Evolutionary conservation across 2,888 invertebrate species (phyloP), one percentile per base, ranked within the genome.

Genomic region (Encarsia formosa): DNA sequence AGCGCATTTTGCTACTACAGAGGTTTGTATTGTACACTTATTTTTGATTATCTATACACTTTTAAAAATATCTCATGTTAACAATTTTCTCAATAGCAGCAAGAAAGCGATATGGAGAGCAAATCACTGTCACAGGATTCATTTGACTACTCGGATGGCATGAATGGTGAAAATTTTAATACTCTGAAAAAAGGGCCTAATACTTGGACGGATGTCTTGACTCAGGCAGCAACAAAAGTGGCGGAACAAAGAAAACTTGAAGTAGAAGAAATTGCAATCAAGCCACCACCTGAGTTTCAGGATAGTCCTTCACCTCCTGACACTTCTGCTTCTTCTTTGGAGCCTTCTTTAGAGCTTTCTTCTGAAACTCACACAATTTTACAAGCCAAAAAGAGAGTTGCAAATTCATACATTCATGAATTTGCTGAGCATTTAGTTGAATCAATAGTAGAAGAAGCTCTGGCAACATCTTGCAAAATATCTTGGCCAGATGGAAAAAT

Each of bases 281-380:
- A 89, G 67, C 91, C 91, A 56, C 91, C 91, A 15, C 86, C 85
- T 15, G 88, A 91, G 70, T 91, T 91, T 76, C 91, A 90, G 77
- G 88, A 82, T 63, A 78, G 77, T 61, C 79, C 80, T 22, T 75
- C 69, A 43, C 73, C 67, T n/a, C 74, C 67, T 9, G 71, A 73
- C 45, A 54, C 57, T n/a, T 71, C 72, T 4, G 67, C 70, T 16
- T 66, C 68, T n/a, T 72, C 68, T 11, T 64, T 68, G 24, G 66
- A 66, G 16, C 73, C 70, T 19, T n/a, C n/a, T n/a, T n/a, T n/a
- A n/a, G n/a, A n/a, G n/a, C 64, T 72, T 45, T 59, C 64, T 11
- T 60, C 59, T 41, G 68, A 69, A 44, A 62, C 60, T 16, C 49
- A 55, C 16, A 51, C 51, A 34, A 45, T 52, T 23, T 47, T 50